These are phyloP conservation scores for Odobenus rosmarus DNA, from an alignment of 2,113 vertebrate genomes.

Conservation along the genomic window DNA sequence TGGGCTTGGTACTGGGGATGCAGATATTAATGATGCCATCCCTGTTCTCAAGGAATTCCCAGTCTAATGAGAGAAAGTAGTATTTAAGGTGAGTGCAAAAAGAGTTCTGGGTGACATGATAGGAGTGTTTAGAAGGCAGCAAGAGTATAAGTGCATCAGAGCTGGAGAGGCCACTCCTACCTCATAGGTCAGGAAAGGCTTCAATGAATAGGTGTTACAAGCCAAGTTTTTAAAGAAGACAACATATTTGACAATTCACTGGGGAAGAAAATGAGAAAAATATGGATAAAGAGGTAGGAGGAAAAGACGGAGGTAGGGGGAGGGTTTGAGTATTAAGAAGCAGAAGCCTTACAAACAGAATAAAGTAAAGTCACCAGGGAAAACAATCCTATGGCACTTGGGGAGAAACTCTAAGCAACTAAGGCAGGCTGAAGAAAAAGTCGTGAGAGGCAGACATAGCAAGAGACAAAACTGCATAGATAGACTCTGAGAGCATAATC, in stretches of 20 bases:
- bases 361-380: not conserved
- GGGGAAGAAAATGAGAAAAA: not conserved
- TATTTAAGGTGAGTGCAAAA: not conserved
- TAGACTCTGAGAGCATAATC: not conserved
- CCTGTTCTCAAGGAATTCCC: not conserved
- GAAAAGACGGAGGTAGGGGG: not conserved
- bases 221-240: not conserved
- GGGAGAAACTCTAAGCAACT: not conserved
- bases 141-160: not conserved
- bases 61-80: not conserved
- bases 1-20: not conserved
- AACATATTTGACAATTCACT: not conserved
- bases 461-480: not conserved
- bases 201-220: not conserved
- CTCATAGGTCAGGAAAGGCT: not conserved
- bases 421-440: not conserved
- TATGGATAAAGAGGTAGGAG: not conserved
- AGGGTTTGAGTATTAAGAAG: not conserved
- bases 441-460: not conserved
- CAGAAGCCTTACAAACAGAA: not conserved
- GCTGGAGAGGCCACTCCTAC: not conserved
- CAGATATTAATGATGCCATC: not conserved
- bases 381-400: not conserved
- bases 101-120: not conserved
- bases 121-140: not conserved